Conservation (phyloP, 2,113 vertebrate genomes). For the Nycticorax nycticorax region DNA sequence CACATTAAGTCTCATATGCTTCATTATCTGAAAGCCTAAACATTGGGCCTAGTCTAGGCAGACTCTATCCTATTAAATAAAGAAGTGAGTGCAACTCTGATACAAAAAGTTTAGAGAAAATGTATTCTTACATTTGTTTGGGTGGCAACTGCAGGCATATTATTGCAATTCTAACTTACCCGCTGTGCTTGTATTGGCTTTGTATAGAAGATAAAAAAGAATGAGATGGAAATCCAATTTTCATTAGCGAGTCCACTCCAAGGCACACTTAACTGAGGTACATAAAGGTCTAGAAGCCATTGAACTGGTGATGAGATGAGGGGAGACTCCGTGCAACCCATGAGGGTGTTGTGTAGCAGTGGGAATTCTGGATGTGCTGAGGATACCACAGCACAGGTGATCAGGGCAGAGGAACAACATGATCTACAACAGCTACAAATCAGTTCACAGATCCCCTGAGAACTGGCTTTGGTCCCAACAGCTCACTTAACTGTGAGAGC, state of each 20-base stretch:
- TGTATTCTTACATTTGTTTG: conserved; percentile 18
- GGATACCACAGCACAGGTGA: neutral
- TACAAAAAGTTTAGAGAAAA: conserved; percentile 37
- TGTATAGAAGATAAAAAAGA: neutral
- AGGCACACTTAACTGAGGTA: neutral
- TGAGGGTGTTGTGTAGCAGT: neutral
- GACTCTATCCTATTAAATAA: conserved; percentile 22
- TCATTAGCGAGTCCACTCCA: neutral
- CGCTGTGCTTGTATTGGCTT: neutral
- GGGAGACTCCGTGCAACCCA: neutral
- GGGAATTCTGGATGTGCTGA: neutral
- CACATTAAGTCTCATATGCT: neutral
- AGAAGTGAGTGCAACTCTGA: neutral
- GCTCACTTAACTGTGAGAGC: neutral
- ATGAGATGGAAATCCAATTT: conserved; percentile 35
- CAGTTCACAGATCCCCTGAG: neutral
- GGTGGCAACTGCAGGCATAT: neutral
- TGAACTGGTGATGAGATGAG: neutral
- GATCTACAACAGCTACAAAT: neutral
- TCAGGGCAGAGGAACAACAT: neutral
- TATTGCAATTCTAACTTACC: conserved; percentile 15
- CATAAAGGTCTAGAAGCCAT: neutral
- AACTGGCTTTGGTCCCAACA: neutral
- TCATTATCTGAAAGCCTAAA: neutral
- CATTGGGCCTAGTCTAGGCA: neutral